These are phyloP conservation scores for Cosmopolites sordidus DNA, from an alignment of 2,888 invertebrate genomes.

Conservation along the genomic window DNA sequence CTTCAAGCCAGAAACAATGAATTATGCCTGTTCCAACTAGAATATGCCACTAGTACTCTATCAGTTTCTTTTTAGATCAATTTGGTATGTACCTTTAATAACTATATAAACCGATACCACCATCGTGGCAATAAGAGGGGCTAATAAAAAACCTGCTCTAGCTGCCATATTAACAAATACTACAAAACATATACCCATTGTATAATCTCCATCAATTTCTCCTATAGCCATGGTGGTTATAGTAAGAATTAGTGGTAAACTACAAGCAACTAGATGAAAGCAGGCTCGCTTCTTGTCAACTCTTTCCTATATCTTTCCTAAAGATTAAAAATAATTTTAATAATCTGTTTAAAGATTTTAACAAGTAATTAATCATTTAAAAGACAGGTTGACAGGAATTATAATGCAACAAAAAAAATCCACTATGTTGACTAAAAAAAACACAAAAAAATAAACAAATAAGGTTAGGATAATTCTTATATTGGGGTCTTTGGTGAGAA, in stretches of 20 bases:
- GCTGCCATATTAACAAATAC: constrained; percentile 75
- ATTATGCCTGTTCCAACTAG: no score
- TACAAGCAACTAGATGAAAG: constrained; percentile 92
- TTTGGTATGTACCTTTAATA: constrained; percentile 57
- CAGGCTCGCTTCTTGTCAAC: constrained; percentile 88
- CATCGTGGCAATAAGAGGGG: constrained; percentile 68
- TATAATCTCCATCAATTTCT: constrained; percentile 88
- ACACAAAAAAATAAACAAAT: no score
- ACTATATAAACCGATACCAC: constrained; percentile 76
- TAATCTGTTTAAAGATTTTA: no score
- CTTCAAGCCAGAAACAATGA: no score
- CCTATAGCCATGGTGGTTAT: constrained; percentile 86
- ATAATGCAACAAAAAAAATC: no score
- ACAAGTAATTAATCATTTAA: no score
- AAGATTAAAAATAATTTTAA: no score
- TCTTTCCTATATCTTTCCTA: constrained; percentile 78
- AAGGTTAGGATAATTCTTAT: no score
- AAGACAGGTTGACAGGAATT: no score
- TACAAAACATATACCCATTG: constrained; percentile 92
- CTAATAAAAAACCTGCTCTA: constrained; percentile 65
- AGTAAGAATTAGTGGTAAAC: constrained; percentile 81
- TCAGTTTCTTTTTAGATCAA: neutral
- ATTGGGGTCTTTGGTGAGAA: no score
- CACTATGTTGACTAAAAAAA: no score
- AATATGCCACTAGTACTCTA: no score